Base-by-base conservation (phyloP, 2,797 vertebrate species). In the Myiotriccus ornatus region DNA sequence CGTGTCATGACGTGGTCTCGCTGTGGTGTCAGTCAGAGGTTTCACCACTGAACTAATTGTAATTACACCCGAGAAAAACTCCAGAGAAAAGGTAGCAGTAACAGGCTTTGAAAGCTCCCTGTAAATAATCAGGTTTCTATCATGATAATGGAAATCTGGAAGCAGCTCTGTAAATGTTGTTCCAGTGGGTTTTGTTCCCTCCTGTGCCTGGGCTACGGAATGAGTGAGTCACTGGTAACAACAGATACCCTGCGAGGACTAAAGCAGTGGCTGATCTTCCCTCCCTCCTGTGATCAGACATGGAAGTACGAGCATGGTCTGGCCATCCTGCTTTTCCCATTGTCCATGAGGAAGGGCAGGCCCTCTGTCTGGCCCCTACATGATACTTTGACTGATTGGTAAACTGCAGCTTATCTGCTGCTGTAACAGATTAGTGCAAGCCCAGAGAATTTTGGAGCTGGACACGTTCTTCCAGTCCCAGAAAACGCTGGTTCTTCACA, bases 221-320 rank as follows among this genome's bases (percentile, higher is more conserved):
- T 8, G 28, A 55, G 28, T 27, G 25, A 30, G 15, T 34, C 0
- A 0, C 34, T 0, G 0, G 39, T 73, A 77, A 27, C 41, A 37
- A 11, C 28, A 17, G 19, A 13, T 46, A 47, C 32, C 28, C 1
- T 64, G 60, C 57, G 43, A 34, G 17, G 47, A 47, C 39, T 34
- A 23, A 63, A 77, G 44, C 60, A 44, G 53, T 8, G 71, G 39
- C 37, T 80, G 34, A 46, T 50, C 27, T 17, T 56, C 49, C 57
- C 28, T 74, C 23, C 57, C 2, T 69, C 1, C 0, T 30, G 50
- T 35, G 35, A 46, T 59, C 3, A 3, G 49, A 30, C 9, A 16
- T 27, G 35, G 69, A 91, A 86, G 37, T 75, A 34, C 1, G 32
- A 71, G 15, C 49, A 24, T 57, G 34, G 25, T 32, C 24, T 57